phyloP scores from a whole-genome alignment of 1,140 invertebrate species.

The Plectrocnemia conspersa region DNA sequence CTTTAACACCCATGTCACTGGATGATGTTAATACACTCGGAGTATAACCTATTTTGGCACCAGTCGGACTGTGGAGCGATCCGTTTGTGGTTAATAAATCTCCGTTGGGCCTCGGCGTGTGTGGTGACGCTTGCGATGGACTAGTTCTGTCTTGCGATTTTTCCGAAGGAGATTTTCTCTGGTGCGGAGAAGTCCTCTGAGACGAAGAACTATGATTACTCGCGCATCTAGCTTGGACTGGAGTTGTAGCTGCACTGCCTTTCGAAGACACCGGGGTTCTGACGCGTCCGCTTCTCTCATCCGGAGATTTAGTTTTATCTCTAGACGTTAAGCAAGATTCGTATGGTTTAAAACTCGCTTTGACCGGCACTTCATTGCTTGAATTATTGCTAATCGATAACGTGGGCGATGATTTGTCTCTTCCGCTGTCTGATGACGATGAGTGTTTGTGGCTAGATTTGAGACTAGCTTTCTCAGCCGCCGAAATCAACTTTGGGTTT shows the following conservation, averaged over 20 bases:
- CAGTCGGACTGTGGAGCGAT: conserved; percentile 37
- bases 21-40: conserved; percentile 53
- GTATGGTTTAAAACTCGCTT: conserved; percentile 68
- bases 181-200: conserved; percentile 54
- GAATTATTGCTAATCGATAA: conserved; percentile 42
- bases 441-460: conserved; percentile 54
- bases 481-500: conserved; percentile 64
- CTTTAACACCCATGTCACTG: conserved; percentile 55
- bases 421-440: conserved; percentile 45
- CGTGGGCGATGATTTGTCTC: conserved; percentile 56
- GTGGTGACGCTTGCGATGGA: conserved; percentile 44
- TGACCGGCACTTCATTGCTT: conserved; percentile 45
- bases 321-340: conserved; percentile 57
- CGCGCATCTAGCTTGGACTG: conserved; percentile 49
- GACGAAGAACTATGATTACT: conserved; percentile 62
- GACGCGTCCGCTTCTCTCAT: conserved; percentile 53
- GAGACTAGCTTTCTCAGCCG: conserved; percentile 60
- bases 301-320: conserved; percentile 58
- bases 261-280: conserved; percentile 53
- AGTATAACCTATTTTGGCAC: conserved; percentile 52
- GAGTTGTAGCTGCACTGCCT: conserved; percentile 46
- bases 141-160: conserved; percentile 50
- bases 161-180: conserved; percentile 49
- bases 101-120: conserved; percentile 40
- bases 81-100: conserved; percentile 48